Evolutionary conservation across 2,113 vertebrate species (phyloP).

Genomic region (Oxyruncus cristatus): DNA sequence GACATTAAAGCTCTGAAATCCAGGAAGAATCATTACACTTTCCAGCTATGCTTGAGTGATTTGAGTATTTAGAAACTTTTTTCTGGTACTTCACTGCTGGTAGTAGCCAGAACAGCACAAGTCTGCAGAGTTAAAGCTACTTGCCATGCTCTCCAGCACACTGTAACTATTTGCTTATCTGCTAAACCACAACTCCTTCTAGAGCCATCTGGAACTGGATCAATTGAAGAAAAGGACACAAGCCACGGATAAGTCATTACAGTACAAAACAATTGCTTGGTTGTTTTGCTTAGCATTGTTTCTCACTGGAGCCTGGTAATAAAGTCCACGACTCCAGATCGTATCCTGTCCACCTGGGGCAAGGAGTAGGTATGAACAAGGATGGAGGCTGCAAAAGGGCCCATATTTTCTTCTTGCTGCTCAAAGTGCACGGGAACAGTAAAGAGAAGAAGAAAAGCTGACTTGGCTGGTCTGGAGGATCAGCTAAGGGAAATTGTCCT

Average conservation of each 20-base stretch:
- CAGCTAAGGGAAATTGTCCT: not conserved
- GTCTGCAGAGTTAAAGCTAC: not conserved
- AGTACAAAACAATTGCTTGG: not conserved
- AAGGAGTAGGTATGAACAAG: not conserved
- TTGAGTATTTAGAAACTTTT: not conserved
- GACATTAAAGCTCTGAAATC: not conserved
- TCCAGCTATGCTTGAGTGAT: not conserved
- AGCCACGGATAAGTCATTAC: not conserved
- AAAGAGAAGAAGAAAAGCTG: not conserved
- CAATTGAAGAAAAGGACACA: not conserved
- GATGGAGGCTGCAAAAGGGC: not conserved
- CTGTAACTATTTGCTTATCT: not conserved
- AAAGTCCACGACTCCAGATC: not conserved
- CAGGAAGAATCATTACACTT: not conserved
- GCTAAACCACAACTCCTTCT: not conserved
- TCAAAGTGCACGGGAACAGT: not conserved
- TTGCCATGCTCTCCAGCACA: not conserved
- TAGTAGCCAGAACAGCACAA: not conserved
- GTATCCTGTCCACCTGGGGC: not conserved
- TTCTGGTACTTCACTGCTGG: not conserved
- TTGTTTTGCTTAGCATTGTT: not conserved
- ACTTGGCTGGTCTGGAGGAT: not conserved
- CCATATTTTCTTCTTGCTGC: not conserved
- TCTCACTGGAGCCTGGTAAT: not conserved
- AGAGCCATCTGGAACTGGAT: not conserved